Evolutionary conservation across 2,113 vertebrate species (phyloP).

Genomic region (Willisornis vidua): DNA sequence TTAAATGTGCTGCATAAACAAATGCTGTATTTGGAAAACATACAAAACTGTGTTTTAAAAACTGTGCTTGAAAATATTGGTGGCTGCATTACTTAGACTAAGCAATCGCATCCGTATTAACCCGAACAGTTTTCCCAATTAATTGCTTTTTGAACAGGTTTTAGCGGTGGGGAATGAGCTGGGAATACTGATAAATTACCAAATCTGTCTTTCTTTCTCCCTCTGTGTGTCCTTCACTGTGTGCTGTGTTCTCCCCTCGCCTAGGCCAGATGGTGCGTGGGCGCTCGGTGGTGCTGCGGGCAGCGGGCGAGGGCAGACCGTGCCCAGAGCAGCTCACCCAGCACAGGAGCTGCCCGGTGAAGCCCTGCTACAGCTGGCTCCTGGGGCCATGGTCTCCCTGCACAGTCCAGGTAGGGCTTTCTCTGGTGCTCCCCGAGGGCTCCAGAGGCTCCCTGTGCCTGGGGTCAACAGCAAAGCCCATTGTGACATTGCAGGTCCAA

Average conservation of each 20-base stretch:
- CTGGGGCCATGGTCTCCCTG: slow-evolving; percentile 90
- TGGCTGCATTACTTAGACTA: neutral
- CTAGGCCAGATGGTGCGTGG: slow-evolving; percentile 85
- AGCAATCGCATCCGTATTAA: neutral
- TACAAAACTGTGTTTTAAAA: neutral
- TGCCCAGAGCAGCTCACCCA: slow-evolving; percentile 88
- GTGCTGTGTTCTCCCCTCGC: slow-evolving; percentile 19
- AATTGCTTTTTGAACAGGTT: neutral
- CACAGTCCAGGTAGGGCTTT: slow-evolving; percentile 82
- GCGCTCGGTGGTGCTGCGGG: slow-evolving; percentile 82
- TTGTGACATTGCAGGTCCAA: accelerated
- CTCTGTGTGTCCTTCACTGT: neutral
- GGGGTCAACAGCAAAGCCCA: neutral
- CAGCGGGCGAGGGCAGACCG: slow-evolving; percentile 86
- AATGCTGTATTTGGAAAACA: neutral
- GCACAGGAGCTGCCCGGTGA: slow-evolving; percentile 85
- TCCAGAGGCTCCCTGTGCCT: accelerated
- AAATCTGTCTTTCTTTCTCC: neutral
- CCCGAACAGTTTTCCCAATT: neutral
- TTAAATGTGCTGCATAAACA: slow-evolving; percentile 15
- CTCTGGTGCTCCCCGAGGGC: neutral
- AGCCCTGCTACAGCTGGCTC: slow-evolving; percentile 90
- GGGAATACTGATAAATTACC: neutral
- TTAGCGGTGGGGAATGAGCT: neutral
- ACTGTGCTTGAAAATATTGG: neutral